These are phyloP conservation scores for Tupiocoris notatus DNA, from an alignment of 2,888 invertebrate genomes.

Conservation along the genomic window DNA sequence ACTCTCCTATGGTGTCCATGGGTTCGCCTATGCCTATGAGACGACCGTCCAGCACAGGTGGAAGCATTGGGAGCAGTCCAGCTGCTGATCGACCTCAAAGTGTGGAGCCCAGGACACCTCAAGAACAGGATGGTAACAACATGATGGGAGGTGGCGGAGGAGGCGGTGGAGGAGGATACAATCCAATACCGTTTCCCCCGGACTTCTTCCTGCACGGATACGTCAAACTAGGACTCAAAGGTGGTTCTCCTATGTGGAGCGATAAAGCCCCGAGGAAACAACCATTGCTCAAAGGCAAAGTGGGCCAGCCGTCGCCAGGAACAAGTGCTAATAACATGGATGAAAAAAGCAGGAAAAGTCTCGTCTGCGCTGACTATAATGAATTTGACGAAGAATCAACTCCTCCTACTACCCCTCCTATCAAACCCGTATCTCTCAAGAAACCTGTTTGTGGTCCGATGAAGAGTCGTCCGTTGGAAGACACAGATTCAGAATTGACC, in stretches of 20 bases:
- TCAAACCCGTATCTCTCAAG: constrained; percentile 45
- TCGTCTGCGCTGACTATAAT: constrained; percentile 62
- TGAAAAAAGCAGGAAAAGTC: constrained; percentile 53
- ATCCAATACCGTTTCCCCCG: constrained; percentile 62
- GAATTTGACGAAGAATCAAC: constrained; percentile 61
- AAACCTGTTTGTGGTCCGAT: constrained; percentile 45
- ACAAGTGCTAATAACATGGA: constrained; percentile 46
- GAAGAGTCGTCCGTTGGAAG: constrained; percentile 47
- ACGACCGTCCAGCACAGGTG: constrained; percentile 59
- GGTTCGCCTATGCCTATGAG: constrained; percentile 58
- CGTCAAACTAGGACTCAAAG: constrained; percentile 60
- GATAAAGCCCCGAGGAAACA: constrained; percentile 46
- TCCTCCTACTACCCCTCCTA: constrained; percentile 49
- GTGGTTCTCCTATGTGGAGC: constrained; percentile 53
- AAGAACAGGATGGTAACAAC: constrained; percentile 50
- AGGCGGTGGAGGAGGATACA: constrained; percentile 58
- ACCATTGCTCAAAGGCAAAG: constrained; percentile 44
- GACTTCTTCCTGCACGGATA: constrained; percentile 61
- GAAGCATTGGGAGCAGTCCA: constrained; percentile 56
- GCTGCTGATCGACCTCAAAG: constrained; percentile 63
- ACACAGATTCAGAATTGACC: constrained; percentile 48
- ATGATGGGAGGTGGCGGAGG: constrained; percentile 46
- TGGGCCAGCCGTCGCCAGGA: constrained; percentile 46
- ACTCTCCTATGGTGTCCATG: constrained; percentile 57
- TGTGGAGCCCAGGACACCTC: constrained; percentile 58